Conservation (phyloP, 2,113 vertebrate species). For the Ictidomys tridecemlineatus region DNA sequence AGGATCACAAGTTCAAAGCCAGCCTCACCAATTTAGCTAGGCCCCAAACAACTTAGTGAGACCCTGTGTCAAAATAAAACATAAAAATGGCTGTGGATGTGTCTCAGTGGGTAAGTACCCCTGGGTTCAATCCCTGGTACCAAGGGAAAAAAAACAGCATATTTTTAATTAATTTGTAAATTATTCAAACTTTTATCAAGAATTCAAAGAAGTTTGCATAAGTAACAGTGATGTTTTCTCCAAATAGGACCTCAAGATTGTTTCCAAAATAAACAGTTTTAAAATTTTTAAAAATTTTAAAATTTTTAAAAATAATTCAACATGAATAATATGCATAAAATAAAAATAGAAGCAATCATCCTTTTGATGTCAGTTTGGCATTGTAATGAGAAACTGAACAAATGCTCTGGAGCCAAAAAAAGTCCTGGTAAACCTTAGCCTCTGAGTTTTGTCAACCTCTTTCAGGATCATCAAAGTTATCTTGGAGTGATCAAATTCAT, state of each 20-base stretch:
- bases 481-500: background rate
- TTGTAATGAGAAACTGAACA: background rate
- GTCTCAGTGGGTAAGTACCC: too few relatives aligned
- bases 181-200: background rate
- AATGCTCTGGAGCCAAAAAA: background rate
- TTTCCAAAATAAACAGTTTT: background rate
- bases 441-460: background rate
- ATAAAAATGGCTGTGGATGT: too few relatives aligned
- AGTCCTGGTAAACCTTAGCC: background rate
- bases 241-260: background rate
- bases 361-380: background rate
- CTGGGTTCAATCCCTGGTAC: too few relatives aligned
- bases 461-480: background rate
- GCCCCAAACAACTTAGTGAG: too few relatives aligned
- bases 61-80: too few relatives aligned
- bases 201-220: background rate
- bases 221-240: background rate
- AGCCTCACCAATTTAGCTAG: too few relatives aligned
- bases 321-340: background rate
- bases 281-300: background rate
- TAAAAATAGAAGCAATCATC: background rate
- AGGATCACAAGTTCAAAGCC: too few relatives aligned
- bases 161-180: conserved; percentile 49
- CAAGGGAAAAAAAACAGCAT: background rate
- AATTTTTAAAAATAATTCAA: background rate